Evolutionary conservation across 2,113 vertebrate genomes (phyloP).

Genomic region (Oenanthe oenanthe): DNA sequence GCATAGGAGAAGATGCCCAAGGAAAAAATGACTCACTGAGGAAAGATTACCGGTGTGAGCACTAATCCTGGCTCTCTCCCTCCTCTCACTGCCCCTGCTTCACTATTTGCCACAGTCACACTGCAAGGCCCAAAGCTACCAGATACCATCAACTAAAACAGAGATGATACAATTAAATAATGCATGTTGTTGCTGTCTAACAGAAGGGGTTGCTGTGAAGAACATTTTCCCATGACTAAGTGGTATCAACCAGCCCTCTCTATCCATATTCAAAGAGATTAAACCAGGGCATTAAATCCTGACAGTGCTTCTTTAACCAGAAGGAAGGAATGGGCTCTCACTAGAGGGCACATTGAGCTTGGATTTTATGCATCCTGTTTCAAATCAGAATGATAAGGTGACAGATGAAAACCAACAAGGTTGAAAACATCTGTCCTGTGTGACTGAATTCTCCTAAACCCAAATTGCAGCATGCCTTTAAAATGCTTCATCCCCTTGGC

Average conservation of each 20-base stretch:
- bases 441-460: neutral
- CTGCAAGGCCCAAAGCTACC: neutral
- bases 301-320: neutral
- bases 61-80: neutral
- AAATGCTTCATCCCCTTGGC: neutral
- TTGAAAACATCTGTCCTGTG: neutral
- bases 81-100: neutral
- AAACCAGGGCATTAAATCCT: neutral
- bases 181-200: neutral
- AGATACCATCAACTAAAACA: neutral
- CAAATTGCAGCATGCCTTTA: neutral
- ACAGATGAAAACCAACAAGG: neutral
- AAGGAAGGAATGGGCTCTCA: neutral
- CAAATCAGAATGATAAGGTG: neutral
- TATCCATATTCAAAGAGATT: neutral
- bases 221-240: neutral
- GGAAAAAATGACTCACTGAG: neutral
- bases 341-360: slow-evolving; percentile 9
- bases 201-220: neutral
- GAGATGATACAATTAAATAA: neutral
- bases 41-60: neutral
- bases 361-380: neutral
- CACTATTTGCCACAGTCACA: neutral
- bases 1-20: neutral
- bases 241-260: neutral